Base-by-base conservation (phyloP, 2,888 invertebrate species). In the Lasioglossum pauxillum region DNA sequence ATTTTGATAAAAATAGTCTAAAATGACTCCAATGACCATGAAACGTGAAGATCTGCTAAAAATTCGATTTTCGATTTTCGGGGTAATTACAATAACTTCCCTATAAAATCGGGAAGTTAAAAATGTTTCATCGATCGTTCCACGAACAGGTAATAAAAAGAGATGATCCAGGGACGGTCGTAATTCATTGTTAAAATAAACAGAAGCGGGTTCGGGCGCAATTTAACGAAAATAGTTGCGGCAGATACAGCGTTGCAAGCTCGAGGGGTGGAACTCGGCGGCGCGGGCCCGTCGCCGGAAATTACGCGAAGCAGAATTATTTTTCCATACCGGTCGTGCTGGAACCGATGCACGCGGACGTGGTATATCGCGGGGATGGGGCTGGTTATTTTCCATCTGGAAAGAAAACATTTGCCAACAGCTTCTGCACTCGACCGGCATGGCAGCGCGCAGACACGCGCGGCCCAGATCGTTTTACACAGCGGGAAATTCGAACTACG, bases 401-500 rank as follows among this genome's bases (percentile, higher is more conserved):
- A 89, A 84, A 75, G 84, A 89, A 90, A 89, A 89, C 84, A 90
- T 89, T 90, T 84, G 78, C 80, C 80, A 41, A 78, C 57, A 84
- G 44, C 75, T 35, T 78, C 81, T 73, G 75, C 83, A 78, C 87
- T 87, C 89, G 67, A 82, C 64, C 67, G n/a, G 57, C 60, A 27
- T 49, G 23, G 57, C 31, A 31, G 27, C 64, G 31, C 31, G 16
- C 64, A 16, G 64, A 31, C 64, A 57, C 57, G 57, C 57, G 57
- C 57, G 57, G 67, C 31, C 31, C 16, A 78, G 82, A 86, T 90
- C 84, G 84, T 67, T 83, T 88, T 90, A 83, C 90, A 75, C 90
- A 75, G 73, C 38, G 84, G 80, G 89, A 90, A 90, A 90, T 85
- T 88, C 81, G 84, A 88, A 88, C 90, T 90, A 69, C 73, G 84